Evolutionary conservation across 2,113 vertebrate species (phyloP).

Genomic region (Opisthocomus hoazin): DNA sequence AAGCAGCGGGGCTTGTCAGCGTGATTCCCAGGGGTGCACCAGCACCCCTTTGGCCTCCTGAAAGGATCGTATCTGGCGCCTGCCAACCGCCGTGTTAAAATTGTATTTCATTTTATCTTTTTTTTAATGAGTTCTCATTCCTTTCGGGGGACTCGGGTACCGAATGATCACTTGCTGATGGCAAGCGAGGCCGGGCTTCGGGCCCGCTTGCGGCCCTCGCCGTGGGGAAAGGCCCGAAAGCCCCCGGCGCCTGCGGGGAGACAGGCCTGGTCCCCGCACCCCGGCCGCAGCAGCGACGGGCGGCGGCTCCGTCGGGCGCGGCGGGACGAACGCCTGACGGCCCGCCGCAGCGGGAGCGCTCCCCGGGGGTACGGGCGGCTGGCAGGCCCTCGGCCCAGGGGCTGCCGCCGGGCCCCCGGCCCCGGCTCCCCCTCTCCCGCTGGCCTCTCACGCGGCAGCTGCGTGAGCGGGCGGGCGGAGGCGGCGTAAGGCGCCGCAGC

Average conservation of each 20-base stretch:
- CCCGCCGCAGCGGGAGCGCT: not conserved
- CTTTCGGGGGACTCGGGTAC: accelerated
- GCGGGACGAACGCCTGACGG: no score
- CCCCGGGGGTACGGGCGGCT: not conserved
- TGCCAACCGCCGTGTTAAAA: not conserved
- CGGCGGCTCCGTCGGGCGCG: not conserved
- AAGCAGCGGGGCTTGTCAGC: accelerated
- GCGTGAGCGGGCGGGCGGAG: not conserved
- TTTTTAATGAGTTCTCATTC: not conserved
- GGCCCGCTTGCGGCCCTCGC: not conserved
- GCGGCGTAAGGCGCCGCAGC: accelerated
- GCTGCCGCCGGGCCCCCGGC: accelerated
- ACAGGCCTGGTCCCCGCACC: no score
- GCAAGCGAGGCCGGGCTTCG: not conserved
- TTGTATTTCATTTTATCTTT: accelerated
- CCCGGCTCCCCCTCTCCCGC: accelerated
- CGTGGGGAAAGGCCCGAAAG: not conserved
- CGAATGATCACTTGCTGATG: accelerated
- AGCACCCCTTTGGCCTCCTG: not conserved
- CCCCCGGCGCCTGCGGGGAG: not conserved
- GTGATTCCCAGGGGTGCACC: accelerated
- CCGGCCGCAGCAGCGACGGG: no score
- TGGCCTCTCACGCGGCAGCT: not conserved
- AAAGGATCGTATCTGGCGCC: no score
- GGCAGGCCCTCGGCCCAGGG: accelerated